Base-by-base conservation (phyloP, 2,797 vertebrate genomes). In the Remorina albescens region DNA sequence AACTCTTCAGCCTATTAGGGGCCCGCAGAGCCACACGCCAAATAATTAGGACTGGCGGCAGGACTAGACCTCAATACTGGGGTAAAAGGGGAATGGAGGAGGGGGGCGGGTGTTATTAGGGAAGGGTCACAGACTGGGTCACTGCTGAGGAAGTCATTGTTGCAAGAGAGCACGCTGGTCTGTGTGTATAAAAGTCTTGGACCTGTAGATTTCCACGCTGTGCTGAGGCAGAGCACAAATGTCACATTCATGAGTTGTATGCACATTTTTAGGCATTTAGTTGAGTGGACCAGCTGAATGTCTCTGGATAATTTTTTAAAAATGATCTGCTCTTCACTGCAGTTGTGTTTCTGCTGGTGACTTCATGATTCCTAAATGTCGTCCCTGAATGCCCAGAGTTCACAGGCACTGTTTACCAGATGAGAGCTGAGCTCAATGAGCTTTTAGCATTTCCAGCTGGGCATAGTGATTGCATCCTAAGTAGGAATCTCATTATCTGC, bases 21-120 rank as follows among this genome's bases (percentile, higher is more conserved):
- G 84, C 84, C 86, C 71, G 60, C 56, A 67, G 76, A 80, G 89
- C 88, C 89, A 90, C 91, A 92, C 86, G 87, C 81, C 87, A 82
- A 92, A 89, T 92, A 92, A 94, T 94, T 94, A 93, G 88, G 85
- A 79, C 83, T 90, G 91, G 91, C 89, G 87, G 91, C 91, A 90
- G 84, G 75, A 49, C 63, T 70, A 86, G 85, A 87, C 90, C 86
- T n/a, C 87, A 86, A 76, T 50, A 83, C 53, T 80, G 78, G 80
- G 78, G 81, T 78, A 74, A 80, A 82, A 80, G 74, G 79, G 53
- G 73, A 70, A 64, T 8, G 47, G 37, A 63, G 57, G 64, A 47
- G 60, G 67, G 49, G 81, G 79, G 66, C n/a, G 62, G 60, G 80
- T 42, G 57, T 81, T 85, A 84, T 62, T 13, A n/a, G 26, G 37